Evolutionary conservation across 2,797 vertebrate species (phyloP).

Genomic region (Pogonophryne albipinna): DNA sequence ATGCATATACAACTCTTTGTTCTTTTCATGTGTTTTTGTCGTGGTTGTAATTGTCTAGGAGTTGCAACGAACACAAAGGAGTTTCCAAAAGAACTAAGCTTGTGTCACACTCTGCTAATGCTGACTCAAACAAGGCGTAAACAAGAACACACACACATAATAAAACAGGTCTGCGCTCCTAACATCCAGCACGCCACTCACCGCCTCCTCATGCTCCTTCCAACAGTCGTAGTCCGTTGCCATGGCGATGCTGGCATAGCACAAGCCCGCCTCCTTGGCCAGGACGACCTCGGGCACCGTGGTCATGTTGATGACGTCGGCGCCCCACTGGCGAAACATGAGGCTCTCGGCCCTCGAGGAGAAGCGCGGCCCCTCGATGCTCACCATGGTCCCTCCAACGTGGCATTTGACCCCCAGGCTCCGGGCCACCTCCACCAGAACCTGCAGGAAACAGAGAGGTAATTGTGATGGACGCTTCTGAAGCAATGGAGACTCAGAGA

Average conservation of each 20-base stretch:
- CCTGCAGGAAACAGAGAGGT: conserved; percentile 81
- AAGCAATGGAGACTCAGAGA: too few species aligned
- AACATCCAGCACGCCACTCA: conserved; percentile 78
- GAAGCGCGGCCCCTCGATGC: conserved; percentile 95
- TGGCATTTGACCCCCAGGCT: conserved; percentile 93
- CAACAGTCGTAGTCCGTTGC: conserved; percentile 98
- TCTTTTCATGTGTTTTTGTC: too few species aligned
- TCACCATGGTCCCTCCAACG: conserved; percentile 90
- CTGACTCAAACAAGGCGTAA: conserved; percentile 13
- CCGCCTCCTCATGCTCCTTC: conserved; percentile 96
- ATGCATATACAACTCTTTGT: too few species aligned
- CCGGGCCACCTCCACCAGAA: conserved; percentile 90
- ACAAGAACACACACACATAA: conserved; percentile 1
- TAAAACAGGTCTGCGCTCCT: neutral
- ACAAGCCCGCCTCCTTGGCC: conserved; percentile 94
- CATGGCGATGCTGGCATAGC: conserved; percentile 97
- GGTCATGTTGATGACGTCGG: conserved; percentile 98
- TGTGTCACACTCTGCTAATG: neutral
- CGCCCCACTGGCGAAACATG: conserved; percentile 95
- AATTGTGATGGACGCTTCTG: neutral
- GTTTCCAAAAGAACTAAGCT: too few species aligned
- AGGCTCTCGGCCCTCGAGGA: conserved; percentile 94
- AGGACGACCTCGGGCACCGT: conserved; percentile 97
- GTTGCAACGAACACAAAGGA: too few species aligned
- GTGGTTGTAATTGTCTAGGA: too few species aligned